Evolutionary conservation across 2,888 invertebrate genomes (phyloP), one percentile per base, ranked within the genome.

Genomic region (Hipparchia sbordonii): DNA sequence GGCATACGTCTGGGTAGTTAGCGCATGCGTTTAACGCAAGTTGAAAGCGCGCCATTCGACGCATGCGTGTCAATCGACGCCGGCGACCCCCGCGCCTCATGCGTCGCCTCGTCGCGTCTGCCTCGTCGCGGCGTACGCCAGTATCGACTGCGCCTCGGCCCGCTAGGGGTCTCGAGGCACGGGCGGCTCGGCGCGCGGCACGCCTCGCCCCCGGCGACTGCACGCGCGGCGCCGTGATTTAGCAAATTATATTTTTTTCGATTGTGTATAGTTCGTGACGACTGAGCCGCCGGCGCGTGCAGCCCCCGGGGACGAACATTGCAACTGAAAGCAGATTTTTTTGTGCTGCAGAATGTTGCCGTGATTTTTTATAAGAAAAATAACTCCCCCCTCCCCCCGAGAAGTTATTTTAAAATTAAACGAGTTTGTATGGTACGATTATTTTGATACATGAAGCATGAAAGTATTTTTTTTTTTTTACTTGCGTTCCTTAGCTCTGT

Each of bases 371-470:
- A 86, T 89, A 86, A 85, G 85, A 85, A 84, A 85, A 86, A 85
- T 85, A 84, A 74, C 60, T 61, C 67, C 68, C 72, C 72, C 72
- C 71, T 71, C 74, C 69, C 75, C 74, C 70, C 71, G 83, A 80
- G 80, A 82, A 80, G 77, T 81, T 85, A 84, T 84, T 87, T 89
- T 85, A 83, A 83, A 84, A 84, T 82, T 46, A 69, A 84, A 84
- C 85, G 71, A 84, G 84, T 85, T 84, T 87, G 87, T 89, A 89
- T 84, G 88, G 85, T 89, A 87, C 85, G 81, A 80, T 87, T 83
- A 82, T 86, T 87, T 85, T 82, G 81, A 78, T 81, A 86, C 91
- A 92, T 92, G 92, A 92, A 92, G 92, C 92, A 92, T 91, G 85
- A 91, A 92, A 92, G 92, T 92, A 92, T 92, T 90, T 65, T 71